Evolutionary conservation across 2,113 vertebrate genomes (phyloP).

Genomic region (Pica pica): DNA sequence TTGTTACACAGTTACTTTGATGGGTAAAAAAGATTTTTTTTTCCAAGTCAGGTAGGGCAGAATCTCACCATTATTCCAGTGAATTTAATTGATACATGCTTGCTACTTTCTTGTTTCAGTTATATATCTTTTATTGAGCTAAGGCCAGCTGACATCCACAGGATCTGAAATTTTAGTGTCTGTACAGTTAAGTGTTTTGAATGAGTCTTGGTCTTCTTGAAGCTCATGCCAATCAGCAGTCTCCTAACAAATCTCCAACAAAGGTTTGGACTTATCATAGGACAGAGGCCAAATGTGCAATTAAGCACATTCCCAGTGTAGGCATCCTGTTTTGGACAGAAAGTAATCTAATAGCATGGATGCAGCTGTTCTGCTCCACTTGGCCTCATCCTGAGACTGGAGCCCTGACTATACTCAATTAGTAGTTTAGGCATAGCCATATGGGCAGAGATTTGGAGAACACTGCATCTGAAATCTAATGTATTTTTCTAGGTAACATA

Average conservation of each 20-base stretch:
- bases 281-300: neutral
- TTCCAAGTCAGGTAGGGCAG: neutral
- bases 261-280: neutral
- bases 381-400: neutral
- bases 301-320: neutral
- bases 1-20: neutral
- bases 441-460: neutral
- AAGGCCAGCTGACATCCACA: neutral
- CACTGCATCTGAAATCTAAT: neutral
- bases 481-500: neutral
- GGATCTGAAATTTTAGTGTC: neutral
- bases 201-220: neutral
- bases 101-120: neutral
- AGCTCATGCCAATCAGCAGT: neutral
- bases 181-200: neutral
- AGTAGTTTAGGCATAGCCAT: neutral
- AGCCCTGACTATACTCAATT: neutral
- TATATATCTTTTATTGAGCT: neutral
- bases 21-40: neutral
- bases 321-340: neutral
- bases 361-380: neutral
- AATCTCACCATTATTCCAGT: neutral
- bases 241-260: neutral
- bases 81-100: neutral
- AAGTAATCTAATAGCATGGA: neutral